Conservation (phyloP, 2,797 vertebrate species). For the Trachops cirrhosus region DNA sequence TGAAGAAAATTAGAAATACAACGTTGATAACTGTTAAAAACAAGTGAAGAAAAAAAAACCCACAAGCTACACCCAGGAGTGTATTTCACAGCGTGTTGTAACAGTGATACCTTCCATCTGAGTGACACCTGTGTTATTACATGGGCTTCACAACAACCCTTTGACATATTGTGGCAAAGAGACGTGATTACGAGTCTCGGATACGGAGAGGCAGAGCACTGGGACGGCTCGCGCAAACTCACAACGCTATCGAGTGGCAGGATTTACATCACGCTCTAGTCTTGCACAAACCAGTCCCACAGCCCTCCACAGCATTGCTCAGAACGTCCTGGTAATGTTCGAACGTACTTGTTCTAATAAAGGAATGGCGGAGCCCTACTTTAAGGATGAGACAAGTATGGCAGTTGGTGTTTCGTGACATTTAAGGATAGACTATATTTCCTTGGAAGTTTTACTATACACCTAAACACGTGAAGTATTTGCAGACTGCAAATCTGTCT, state of each 20-base stretch:
- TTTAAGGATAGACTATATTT: neutral
- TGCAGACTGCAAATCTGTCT: neutral
- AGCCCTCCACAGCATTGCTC: neutral
- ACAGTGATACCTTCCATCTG: neutral
- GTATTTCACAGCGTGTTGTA: neutral
- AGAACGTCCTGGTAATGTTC: neutral
- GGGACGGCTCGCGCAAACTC: neutral
- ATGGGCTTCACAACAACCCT: neutral
- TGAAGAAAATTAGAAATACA: slow-evolving; percentile 26
- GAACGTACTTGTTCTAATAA: neutral
- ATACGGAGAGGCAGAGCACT: neutral
- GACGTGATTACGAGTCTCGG: neutral
- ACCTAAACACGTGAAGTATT: neutral
- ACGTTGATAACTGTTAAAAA: neutral
- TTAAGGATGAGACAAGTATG: neutral
- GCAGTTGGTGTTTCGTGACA: neutral
- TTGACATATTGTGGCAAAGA: neutral
- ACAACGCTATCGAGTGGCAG: neutral
- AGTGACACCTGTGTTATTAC: neutral
- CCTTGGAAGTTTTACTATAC: neutral
- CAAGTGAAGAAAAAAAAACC: neutral
- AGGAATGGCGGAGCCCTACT: neutral
- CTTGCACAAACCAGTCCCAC: neutral
- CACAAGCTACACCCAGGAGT: neutral
- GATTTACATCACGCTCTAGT: neutral